Percentiles rank a stretch among this genome's conserved stretches.
phyloP scores from a whole-genome alignment of 2,113 vertebrate species.

The Chamaea fasciata region DNA sequence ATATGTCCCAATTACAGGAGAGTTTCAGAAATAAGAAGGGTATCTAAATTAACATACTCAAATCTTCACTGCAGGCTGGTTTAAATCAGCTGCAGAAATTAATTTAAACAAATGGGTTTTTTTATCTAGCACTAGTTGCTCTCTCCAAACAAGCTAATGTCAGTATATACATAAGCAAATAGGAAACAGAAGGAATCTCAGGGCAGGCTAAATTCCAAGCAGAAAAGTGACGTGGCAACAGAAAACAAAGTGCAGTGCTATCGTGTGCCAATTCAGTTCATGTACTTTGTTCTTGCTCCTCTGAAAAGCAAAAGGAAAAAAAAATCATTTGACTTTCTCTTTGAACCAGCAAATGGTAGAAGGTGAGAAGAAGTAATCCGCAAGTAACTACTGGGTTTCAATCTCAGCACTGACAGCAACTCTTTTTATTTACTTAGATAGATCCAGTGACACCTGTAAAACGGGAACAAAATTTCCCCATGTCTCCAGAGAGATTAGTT shows the following conservation, averaged over 20 bases:
- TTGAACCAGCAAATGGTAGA: neutral
- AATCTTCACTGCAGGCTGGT: neutral
- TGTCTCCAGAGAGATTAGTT: neutral
- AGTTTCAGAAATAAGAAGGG: neutral
- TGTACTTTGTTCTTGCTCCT: conserved; percentile 3
- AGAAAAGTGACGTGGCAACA: conserved; percentile 24
- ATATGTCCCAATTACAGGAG: neutral
- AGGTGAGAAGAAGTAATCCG: neutral
- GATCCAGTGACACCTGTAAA: neutral
- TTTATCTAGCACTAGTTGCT: neutral
- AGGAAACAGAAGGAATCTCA: neutral
- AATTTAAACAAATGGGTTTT: neutral
- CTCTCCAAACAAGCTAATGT: neutral
- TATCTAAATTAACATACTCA: neutral
- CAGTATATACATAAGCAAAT: neutral
- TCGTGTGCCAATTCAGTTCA: neutral
- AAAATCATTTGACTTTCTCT: neutral
- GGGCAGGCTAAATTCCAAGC: conserved; percentile 34
- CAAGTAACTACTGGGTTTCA: neutral
- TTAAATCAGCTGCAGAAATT: neutral
- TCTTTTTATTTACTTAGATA: neutral
- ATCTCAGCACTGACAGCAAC: neutral
- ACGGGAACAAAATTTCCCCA: neutral
- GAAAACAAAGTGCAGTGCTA: conserved; percentile 33
- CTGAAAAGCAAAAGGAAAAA: neutral